Conservation (phyloP, 1,140 invertebrate species). For the Drosophila arizonae region DNA sequence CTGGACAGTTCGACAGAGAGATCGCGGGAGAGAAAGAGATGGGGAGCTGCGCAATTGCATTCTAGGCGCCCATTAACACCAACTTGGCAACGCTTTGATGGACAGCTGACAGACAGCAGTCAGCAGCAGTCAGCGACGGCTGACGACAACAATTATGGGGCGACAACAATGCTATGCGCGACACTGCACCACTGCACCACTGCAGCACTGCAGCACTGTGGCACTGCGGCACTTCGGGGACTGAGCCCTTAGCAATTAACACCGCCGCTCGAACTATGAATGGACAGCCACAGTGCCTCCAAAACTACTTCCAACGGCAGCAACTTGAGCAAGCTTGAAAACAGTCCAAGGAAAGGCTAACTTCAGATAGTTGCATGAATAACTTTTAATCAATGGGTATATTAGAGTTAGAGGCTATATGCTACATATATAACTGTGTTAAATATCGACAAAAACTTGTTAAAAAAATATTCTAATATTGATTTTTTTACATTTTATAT, state of each 20-base stretch:
- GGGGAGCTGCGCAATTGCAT: slow-evolving; percentile 50
- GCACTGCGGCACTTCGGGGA: slow-evolving; percentile 63
- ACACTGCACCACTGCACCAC: slow-evolving; percentile 47
- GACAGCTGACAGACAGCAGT: slow-evolving; percentile 79
- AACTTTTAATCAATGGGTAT: too few species aligned
- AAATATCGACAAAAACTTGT: too few species aligned
- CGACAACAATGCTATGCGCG: slow-evolving; percentile 78
- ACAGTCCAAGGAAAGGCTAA: neutral
- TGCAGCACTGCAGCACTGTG: slow-evolving; percentile 31
- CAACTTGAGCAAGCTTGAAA: neutral
- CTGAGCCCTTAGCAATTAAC: slow-evolving; percentile 65
- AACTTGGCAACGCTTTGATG: slow-evolving; percentile 78
- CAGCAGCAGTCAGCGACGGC: slow-evolving; percentile 54
- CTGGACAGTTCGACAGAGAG: neutral
- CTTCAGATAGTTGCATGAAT: neutral
- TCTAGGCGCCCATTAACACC: slow-evolving; percentile 80
- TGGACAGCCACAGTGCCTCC: slow-evolving; percentile 38
- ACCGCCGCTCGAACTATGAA: slow-evolving; percentile 65
- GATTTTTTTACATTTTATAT: too few species aligned
- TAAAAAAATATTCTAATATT: too few species aligned
- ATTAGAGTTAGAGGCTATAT: too few species aligned
- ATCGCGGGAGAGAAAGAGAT: neutral
- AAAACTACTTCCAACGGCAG: slow-evolving; percentile 13
- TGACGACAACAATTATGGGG: slow-evolving; percentile 69
- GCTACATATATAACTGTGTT: too few species aligned